Evolutionary conservation across 2,113 vertebrate species (phyloP).

Genomic region (Junco hyemalis): DNA sequence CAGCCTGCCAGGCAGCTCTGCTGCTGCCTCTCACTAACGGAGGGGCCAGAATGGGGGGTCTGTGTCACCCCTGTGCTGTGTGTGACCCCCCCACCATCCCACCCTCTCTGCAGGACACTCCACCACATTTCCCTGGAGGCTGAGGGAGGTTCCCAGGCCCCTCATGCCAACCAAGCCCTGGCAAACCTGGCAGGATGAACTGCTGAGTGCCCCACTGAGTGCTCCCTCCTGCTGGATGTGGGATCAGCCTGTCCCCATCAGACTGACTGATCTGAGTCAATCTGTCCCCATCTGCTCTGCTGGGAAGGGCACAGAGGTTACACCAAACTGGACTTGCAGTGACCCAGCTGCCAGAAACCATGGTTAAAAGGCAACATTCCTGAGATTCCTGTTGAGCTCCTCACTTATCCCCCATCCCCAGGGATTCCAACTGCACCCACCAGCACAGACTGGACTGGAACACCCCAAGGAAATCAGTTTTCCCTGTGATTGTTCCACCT

Average conservation of each 20-base stretch:
- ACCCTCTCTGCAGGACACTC: background rate
- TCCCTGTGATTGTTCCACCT: background rate
- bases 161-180: background rate
- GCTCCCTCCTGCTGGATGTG: background rate
- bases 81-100: background rate
- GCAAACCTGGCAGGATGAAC: background rate
- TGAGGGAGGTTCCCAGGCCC: background rate
- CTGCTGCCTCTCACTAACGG: accelerated
- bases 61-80: background rate
- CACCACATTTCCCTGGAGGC: background rate
- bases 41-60: accelerated
- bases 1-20: background rate
- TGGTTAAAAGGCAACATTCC: background rate
- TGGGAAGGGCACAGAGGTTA: background rate
- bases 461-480: background rate
- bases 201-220: background rate
- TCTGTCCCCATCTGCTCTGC: background rate
- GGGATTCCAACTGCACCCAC: background rate
- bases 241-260: background rate
- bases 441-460: background rate
- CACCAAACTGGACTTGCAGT: background rate
- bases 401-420: background rate
- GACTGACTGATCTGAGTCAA: too few relatives aligned
- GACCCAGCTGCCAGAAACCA: background rate
- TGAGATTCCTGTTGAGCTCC: background rate